Conservation (phyloP, 1,140 invertebrate genomes). For the Calephelis virginiensis region DNA sequence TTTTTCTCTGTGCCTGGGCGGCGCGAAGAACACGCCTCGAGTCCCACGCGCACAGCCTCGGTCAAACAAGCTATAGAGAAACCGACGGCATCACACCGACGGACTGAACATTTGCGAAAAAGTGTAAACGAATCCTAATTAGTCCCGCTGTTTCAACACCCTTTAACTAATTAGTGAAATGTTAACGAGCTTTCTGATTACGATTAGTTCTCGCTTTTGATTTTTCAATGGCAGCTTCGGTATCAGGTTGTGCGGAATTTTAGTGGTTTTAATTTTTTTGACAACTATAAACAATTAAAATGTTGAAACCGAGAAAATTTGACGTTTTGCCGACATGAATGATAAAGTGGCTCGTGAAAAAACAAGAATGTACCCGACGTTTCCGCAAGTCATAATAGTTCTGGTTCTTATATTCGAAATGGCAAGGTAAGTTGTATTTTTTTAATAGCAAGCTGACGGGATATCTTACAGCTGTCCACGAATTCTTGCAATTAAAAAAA, state of each 20-base stretch:
- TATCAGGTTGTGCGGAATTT: slow-evolving; percentile 28
- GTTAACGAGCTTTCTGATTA: slow-evolving; percentile 19
- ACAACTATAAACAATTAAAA: slow-evolving; percentile 31
- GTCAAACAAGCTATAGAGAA: slow-evolving; percentile 47
- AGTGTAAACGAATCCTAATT: slow-evolving; percentile 12
- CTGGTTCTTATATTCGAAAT: slow-evolving; percentile 58
- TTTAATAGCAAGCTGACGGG: background rate
- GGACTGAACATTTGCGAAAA: slow-evolving; percentile 27
- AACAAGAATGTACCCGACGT: slow-evolving; percentile 59
- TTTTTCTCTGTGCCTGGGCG: slow-evolving; percentile 67
- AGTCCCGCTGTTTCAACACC: slow-evolving; percentile 20
- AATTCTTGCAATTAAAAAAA: no score
- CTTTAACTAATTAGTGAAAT: slow-evolving; percentile 27
- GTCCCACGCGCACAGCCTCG: slow-evolving; percentile 54
- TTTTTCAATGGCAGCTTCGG: slow-evolving; percentile 11
- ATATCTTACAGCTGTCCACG: background rate
- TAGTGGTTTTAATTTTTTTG: slow-evolving; percentile 22
- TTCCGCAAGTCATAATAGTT: slow-evolving; percentile 49
- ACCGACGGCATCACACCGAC: slow-evolving; percentile 56
- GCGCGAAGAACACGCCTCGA: slow-evolving; percentile 64
- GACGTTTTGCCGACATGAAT: slow-evolving; percentile 71
- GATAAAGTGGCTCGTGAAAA: slow-evolving; percentile 38
- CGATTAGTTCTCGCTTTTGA: no score
- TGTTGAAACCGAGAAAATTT: slow-evolving; percentile 56
- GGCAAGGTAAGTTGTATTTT: slow-evolving; percentile 54